These are phyloP conservation scores for Saccostrea echinata DNA, from an alignment of 1,140 invertebrate genomes.

Conservation along the genomic window DNA sequence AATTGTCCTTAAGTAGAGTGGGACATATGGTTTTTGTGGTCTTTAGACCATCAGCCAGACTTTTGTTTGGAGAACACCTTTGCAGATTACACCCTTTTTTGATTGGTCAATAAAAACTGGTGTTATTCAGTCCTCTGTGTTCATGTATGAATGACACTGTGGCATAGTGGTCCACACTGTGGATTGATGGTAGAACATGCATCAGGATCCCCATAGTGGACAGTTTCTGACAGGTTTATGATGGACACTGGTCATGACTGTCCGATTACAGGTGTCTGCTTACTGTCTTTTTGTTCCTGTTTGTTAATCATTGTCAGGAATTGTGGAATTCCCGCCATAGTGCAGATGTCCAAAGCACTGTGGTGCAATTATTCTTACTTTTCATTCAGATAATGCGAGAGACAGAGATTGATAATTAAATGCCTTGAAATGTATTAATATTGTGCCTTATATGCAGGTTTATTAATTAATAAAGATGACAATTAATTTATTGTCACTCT, in stretches of 20 bases:
- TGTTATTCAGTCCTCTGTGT: not conserved
- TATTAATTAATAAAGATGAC: no score
- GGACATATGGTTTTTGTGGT: slow-evolving; percentile 25
- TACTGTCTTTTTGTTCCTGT: not conserved
- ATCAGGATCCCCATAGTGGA: not conserved
- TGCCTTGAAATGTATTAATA: not conserved
- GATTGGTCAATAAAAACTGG: slow-evolving; percentile 35
- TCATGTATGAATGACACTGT: slow-evolving; percentile 31
- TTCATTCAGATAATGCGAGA: not conserved
- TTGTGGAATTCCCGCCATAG: not conserved
- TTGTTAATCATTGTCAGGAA: slow-evolving; percentile 15
- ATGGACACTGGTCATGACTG: slow-evolving; percentile 22
- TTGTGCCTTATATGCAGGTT: no score
- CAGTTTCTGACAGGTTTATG: slow-evolving; percentile 24
- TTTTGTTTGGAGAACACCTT: slow-evolving; percentile 31
- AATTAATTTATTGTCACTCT: not conserved
- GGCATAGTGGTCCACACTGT: not conserved
- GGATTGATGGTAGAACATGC: slow-evolving; percentile 23
- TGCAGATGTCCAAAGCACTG: not conserved
- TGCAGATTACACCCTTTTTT: slow-evolving; percentile 23
- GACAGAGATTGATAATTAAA: not conserved
- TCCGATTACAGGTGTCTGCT: slow-evolving; percentile 21
- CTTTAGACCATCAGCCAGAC: not conserved
- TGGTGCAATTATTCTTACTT: not conserved
- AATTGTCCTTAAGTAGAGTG: not conserved